Base-by-base conservation (phyloP, 1,140 invertebrate genomes). In the Sycophaga agraensis region DNA sequence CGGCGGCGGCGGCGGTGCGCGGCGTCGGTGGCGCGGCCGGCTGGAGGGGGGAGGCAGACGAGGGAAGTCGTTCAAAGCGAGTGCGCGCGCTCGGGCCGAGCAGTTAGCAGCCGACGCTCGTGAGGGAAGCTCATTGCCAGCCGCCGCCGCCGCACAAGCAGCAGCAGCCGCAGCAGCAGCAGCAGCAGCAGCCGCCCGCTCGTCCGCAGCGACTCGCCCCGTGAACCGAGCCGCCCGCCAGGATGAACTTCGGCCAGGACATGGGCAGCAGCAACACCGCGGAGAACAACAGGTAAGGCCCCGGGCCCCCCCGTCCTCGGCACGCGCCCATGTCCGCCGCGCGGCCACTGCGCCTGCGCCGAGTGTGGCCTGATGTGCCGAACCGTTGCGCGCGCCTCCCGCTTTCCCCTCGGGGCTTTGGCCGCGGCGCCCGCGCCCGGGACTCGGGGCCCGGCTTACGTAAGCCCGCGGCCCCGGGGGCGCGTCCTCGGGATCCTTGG, bases 101-200 rank as follows among this genome's bases (percentile, higher is more conserved):
- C 46, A 59, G 57, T 59, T 50, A 16, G 46, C 46, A 59, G 46
- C 42, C 37, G 57, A 22, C 57, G 57, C 35, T 59, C 24, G 48
- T 4, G 24, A n/a, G n/a, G 3, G 19, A 21, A 7, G 2, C 11
- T 8, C 56, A 19, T 21, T 24, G 24, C 17, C 40, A 21, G 17
- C 40, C 5, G 22, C 5, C 43, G 9, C 1, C n/a, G 0, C 14
- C 8, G 0, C 9, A 4, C 48, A 7, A n/a, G n/a, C n/a, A n/a
- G n/a, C n/a, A n/a, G n/a, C n/a, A n/a, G n/a, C n/a, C n/a, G n/a
- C n/a, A n/a, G 0, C 17, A n/a, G 0, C 48, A 2, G 2, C 6
- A 6, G 1, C 1, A 35, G 16, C 0, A 1, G 5, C n/a, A 1
- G 4, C 11, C 17, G 0, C 28, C 1, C 6, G 11, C 14, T 17